Evolutionary conservation across 2,888 invertebrate species (phyloP).

Genomic region (Philonicus albiceps): DNA sequence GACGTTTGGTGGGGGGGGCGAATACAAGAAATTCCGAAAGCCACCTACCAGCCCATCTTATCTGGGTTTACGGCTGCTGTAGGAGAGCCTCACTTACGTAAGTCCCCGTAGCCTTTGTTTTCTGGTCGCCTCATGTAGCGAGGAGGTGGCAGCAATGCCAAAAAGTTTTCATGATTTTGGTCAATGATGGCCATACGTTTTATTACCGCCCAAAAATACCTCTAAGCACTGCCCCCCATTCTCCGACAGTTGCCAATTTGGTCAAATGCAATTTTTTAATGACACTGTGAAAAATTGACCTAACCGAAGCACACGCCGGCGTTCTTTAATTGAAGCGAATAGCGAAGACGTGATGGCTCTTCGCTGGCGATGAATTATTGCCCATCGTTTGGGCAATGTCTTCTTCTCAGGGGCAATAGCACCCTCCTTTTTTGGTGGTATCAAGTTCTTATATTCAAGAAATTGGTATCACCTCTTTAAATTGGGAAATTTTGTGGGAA

Average conservation of each 20-base stretch:
- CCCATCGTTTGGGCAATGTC: neutral
- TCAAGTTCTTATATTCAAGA: neutral
- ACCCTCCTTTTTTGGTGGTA: neutral
- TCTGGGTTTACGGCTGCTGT: neutral
- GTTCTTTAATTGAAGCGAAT: neutral
- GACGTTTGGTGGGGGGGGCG: neutral
- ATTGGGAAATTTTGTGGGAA: neutral
- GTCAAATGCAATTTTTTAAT: neutral
- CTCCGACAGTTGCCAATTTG: neutral
- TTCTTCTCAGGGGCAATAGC: neutral
- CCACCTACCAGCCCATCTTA: neutral
- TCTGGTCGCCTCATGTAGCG: neutral
- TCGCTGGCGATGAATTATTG: neutral
- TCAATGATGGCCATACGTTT: conserved; percentile 1
- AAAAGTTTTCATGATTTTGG: neutral
- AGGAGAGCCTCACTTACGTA: conserved; percentile 2
- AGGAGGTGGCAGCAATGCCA: conserved; percentile 23
- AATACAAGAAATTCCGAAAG: neutral
- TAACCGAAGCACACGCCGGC: neutral
- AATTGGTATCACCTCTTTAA: neutral
- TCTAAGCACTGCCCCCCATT: neutral
- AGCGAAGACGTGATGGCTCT: neutral
- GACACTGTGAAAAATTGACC: neutral
- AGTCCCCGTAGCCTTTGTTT: neutral
- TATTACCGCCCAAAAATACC: neutral